Evolutionary conservation across 2,888 invertebrate species (phyloP), one percentile per base, ranked within the genome.

Genomic region (Helleia helle): DNA sequence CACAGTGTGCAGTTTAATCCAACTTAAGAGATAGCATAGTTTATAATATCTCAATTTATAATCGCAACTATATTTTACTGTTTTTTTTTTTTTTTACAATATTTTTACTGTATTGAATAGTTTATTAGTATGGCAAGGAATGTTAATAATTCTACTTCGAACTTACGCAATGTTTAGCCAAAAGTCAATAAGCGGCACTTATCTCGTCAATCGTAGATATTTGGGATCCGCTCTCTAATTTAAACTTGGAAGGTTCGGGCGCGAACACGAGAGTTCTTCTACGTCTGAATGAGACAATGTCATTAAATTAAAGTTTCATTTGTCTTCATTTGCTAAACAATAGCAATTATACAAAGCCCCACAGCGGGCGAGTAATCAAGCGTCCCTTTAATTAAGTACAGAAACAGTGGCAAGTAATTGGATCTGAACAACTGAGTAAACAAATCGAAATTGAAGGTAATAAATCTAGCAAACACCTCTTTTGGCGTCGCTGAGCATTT

Each of bases 271-370:
- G 62, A 65, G 58, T 73, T 72, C 73, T 73, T 73, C 71, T 58
- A 65, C 63, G 64, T 66, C 71, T 79, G 76, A 77, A 73, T 65
- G 73, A 79, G 81, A 80, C 80, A 80, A 67, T 80, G 79, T 76
- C 83, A 79, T 81, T 83, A 83, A 83, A 84, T 83, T 83, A 83
- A 83, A 84, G 77, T 84, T 84, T 84, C 80, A 84, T 84, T 84
- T 83, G 83, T 84, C 83, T 84, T 81, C 81, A 84, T 84, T 84
- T 83, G 80, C 83, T 83, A 83, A 83, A 84, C 83, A 84, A 84
- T 81, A 83, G 83, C 83, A 83, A 84, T 84, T 84, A 83, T 81
- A 83, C 80, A 81, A 77, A 80, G 80, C 79, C 77, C 80, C 81
- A 70, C 75, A 76, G 83, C 81, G 79, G 83, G 79, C 74, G 79